Conservation (phyloP, 2,113 vertebrate species). For the Nothoprocta perdicaria region DNA sequence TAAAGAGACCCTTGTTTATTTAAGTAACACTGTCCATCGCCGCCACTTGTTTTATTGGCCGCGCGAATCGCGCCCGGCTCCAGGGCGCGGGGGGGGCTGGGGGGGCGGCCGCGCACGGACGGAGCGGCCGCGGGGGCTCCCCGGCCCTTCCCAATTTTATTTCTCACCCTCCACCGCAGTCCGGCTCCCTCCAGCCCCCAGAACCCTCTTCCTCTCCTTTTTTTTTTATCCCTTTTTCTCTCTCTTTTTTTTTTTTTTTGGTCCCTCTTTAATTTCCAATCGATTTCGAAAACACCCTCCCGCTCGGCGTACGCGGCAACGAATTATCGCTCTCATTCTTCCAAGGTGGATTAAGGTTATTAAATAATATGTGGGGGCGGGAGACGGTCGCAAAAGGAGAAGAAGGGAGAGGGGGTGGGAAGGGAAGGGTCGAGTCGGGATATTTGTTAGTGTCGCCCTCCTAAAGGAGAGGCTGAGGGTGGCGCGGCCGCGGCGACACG, state of each 20-base stretch:
- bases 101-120: not conserved
- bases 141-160: not conserved
- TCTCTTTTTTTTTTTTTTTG: rapidly evolving
- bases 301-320: constrained; percentile 22
- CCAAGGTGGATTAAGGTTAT: constrained; percentile 64
- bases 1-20: constrained; percentile 87
- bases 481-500: constrained; percentile 1
- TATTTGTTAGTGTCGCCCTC: constrained; percentile 23
- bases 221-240: too few species aligned
- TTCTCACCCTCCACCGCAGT: not conserved
- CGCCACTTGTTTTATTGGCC: constrained; percentile 75
- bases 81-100: constrained; percentile 36
- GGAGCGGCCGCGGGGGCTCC: not conserved
- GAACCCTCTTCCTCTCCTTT: too few species aligned
- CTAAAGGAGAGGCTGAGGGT: not conserved
- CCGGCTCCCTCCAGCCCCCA: not conserved
- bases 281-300: constrained; percentile 45
- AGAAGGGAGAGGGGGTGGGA: not conserved
- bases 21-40: constrained; percentile 80
- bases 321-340: constrained; percentile 63
- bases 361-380: constrained; percentile 63
- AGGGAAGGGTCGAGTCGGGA: not conserved
- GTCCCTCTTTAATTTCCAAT: not conserved
- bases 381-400: constrained; percentile 6
- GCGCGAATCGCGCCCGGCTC: constrained; percentile 49